These are phyloP conservation scores for Archilochus colubris DNA, from an alignment of 2,113 vertebrate genomes.

Conservation along the genomic window DNA sequence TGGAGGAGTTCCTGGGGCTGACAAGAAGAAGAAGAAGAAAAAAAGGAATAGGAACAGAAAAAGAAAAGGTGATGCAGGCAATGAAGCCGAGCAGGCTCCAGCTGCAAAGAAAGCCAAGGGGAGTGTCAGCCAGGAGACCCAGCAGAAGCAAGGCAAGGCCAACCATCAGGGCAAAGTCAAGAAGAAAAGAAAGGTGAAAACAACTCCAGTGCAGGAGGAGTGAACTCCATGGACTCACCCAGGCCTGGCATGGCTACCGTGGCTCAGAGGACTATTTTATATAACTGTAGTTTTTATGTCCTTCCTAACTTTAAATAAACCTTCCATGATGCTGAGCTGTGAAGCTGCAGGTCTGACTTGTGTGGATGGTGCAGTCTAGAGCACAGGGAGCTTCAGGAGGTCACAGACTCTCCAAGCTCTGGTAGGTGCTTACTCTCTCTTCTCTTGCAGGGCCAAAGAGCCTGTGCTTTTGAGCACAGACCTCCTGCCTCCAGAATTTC, in stretches of 20 bases:
- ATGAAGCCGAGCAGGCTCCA: background rate
- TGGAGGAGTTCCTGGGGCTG: background rate
- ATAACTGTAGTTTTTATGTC: constrained; percentile 43
- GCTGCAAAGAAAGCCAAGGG: constrained; percentile 57
- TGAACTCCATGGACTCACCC: background rate
- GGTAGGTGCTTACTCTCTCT: background rate
- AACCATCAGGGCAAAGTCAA: background rate
- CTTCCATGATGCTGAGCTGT: background rate
- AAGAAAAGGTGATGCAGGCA: background rate
- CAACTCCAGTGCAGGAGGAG: background rate
- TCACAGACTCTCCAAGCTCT: background rate
- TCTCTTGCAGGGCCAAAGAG: background rate
- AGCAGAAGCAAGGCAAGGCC: background rate
- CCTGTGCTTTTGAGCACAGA: background rate
- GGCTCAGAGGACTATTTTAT: constrained; percentile 23
- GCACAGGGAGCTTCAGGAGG: background rate
- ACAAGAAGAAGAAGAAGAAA: constrained; percentile 7
- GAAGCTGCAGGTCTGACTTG: background rate
- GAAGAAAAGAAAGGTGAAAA: constrained; percentile 17
- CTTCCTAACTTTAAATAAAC: constrained; percentile 47
- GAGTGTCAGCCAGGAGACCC: background rate
- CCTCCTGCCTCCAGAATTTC: background rate
- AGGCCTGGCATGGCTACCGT: background rate
- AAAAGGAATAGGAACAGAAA: constrained; percentile 43
- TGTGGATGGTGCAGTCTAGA: background rate